Evolutionary conservation across 2,797 vertebrate species (phyloP).

Genomic region (Heliangelus exortis): DNA sequence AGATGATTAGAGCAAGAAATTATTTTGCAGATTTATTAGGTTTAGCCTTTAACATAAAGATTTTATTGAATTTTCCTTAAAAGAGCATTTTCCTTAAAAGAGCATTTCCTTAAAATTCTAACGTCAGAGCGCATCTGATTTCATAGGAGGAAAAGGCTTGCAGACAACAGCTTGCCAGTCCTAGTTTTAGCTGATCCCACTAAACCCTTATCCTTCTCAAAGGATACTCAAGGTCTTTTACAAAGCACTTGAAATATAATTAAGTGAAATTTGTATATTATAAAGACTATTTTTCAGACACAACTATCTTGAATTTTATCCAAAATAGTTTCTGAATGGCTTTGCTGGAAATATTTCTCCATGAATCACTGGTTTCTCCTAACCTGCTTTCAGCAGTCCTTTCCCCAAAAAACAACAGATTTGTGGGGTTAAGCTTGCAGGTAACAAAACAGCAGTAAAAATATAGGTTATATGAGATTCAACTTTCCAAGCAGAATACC

Average conservation of each 20-base stretch:
- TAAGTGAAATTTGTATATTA: not conserved
- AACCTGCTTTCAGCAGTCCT: not conserved
- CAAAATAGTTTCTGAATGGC: not conserved
- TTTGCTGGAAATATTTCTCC: not conserved
- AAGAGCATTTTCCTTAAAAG: not conserved
- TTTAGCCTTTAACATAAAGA: not conserved
- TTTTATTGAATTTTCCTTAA: not conserved
- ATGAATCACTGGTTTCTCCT: not conserved
- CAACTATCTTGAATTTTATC: not conserved
- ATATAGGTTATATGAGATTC: not conserved
- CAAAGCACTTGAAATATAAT: not conserved
- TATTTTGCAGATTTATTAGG: not conserved
- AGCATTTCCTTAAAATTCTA: not conserved
- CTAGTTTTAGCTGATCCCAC: not conserved
- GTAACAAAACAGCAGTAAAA: not conserved
- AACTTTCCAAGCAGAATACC: not conserved
- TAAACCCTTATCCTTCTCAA: not conserved
- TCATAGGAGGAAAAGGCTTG: fast-evolving
- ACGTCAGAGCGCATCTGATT: not conserved
- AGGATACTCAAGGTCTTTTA: not conserved
- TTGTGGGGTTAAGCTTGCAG: not conserved
- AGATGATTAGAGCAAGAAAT: not conserved
- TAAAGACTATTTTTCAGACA: not conserved
- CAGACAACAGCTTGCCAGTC: not conserved
- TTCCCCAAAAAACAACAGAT: not conserved